These are phyloP conservation scores for Zaprionus davidi DNA, from an alignment of 1,140 invertebrate species.

Conservation along the genomic window DNA sequence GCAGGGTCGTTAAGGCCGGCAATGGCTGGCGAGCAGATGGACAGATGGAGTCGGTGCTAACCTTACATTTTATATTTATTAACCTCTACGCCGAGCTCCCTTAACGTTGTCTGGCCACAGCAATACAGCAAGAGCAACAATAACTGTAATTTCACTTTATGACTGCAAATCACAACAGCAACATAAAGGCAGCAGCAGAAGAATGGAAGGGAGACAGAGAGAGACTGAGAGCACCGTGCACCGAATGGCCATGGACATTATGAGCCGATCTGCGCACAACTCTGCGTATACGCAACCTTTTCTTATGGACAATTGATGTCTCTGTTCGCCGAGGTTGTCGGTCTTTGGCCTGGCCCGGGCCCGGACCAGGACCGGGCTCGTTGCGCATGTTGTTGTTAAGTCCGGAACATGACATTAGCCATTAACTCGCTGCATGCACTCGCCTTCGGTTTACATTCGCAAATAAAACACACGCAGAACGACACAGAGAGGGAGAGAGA, in stretches of 20 bases:
- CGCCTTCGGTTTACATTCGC: slow-evolving; percentile 79
- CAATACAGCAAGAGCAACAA: slow-evolving; percentile 45
- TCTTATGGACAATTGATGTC: slow-evolving; percentile 83
- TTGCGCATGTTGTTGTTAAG: slow-evolving; percentile 82
- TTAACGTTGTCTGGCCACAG: slow-evolving; percentile 37
- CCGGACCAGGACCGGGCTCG: slow-evolving; percentile 46
- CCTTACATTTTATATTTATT: slow-evolving; percentile 81
- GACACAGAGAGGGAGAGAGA: slow-evolving; percentile 12
- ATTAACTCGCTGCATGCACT: slow-evolving; percentile 82
- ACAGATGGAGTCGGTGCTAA: slow-evolving; percentile 33
- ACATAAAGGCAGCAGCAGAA: slow-evolving; percentile 66
- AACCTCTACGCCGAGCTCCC: slow-evolving; percentile 54
- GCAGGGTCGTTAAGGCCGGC: slow-evolving; percentile 43
- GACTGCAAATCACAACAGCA: slow-evolving; percentile 81
- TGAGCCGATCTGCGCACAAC: slow-evolving; percentile 53
- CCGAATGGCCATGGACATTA: slow-evolving; percentile 55
- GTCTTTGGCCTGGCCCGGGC: slow-evolving; percentile 56
- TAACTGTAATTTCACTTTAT: slow-evolving; percentile 83
- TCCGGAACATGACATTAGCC: slow-evolving; percentile 83
- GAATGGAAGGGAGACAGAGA: not conserved
- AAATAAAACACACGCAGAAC: slow-evolving; percentile 76
- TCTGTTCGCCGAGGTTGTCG: slow-evolving; percentile 46
- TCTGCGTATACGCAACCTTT: slow-evolving; percentile 81
- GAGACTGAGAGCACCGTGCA: slow-evolving; percentile 43
- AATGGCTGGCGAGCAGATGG: slow-evolving; percentile 35